Percentiles rank a stretch among this genome's conserved stretches.
These are phyloP conservation scores for Holocentrus rufus DNA, from an alignment of 2,797 vertebrate species.

Conservation along the genomic window DNA sequence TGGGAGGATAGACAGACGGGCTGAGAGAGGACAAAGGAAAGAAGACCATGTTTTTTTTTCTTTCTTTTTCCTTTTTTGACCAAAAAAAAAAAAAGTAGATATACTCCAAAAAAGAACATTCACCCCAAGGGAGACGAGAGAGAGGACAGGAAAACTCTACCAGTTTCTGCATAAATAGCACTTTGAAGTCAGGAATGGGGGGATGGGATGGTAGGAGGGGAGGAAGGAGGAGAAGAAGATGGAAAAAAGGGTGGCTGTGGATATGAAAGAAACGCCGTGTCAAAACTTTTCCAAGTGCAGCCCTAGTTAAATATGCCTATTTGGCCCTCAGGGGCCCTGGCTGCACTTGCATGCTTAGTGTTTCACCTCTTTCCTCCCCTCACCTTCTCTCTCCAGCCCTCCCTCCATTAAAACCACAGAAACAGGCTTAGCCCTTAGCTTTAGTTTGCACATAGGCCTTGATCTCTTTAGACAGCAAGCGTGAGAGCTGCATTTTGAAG, in stretches of 20 bases:
- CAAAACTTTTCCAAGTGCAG: conserved; percentile 67
- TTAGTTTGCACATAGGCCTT: conserved; percentile 45
- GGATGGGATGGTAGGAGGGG: conserved; percentile 43
- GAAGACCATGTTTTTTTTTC: neutral
- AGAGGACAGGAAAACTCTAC: conserved; percentile 76
- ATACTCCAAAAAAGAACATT: conserved; percentile 44
- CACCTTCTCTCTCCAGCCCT: conserved; percentile 48
- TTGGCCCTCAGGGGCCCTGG: conserved; percentile 47
- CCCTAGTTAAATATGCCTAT: conserved; percentile 59
- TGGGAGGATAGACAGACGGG: neutral
- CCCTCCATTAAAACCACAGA: conserved; percentile 44
- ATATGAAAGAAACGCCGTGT: conserved; percentile 65
- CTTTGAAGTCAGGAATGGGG: conserved; percentile 82
- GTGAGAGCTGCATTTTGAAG: conserved; percentile 64
- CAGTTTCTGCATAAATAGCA: conserved; percentile 83
- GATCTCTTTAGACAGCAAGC: conserved; percentile 57
- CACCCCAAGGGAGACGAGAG: conserved; percentile 51
- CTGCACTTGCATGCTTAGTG: conserved; percentile 55
- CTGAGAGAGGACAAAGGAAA: conserved; percentile 6
- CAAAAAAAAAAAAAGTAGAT: neutral
- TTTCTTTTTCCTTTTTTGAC: neutral
- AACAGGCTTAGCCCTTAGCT: conserved; percentile 44
- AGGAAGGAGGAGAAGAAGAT: conserved; percentile 37
- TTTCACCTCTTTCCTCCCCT: conserved; percentile 50
- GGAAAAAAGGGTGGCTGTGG: conserved; percentile 26